These are phyloP conservation scores for Lipophrys pholis DNA, from an alignment of 2,113 vertebrate species.

Conservation along the genomic window DNA sequence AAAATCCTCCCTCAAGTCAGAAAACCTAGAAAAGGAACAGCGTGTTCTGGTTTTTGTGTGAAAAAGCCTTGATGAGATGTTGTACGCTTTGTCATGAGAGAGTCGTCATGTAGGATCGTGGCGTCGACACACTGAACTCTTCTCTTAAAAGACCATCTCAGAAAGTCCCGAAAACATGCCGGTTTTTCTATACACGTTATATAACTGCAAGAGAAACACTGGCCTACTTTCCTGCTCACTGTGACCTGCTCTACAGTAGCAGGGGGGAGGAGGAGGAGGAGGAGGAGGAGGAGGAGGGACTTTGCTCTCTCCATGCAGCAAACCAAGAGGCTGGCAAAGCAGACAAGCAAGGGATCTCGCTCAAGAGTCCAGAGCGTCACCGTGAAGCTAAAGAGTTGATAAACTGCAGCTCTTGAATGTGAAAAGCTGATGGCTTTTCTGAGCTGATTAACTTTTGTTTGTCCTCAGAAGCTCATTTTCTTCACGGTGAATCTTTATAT, in stretches of 20 bases:
- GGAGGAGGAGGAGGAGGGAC: conserved; percentile 25
- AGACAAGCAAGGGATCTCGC: conserved; percentile 49
- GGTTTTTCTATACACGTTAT: conserved; percentile 68
- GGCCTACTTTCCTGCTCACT: conserved; percentile 79
- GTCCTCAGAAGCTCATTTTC: no score
- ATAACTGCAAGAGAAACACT: conserved; percentile 78
- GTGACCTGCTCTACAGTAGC: conserved; percentile 76
- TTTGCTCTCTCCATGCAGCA: conserved; percentile 53
- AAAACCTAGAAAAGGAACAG: conserved; percentile 53
- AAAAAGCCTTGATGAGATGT: conserved; percentile 1
- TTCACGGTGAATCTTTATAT: no score
- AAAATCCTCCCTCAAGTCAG: neutral
- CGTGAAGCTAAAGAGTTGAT: neutral
- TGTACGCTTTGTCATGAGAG: neutral
- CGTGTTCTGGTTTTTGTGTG: conserved; percentile 36
- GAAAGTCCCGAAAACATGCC: conserved; percentile 42
- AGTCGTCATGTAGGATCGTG: neutral
- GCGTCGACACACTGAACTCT: neutral
- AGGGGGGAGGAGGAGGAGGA: conserved; percentile 44
- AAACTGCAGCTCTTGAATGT: neutral
- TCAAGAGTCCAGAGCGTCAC: conserved; percentile 6
- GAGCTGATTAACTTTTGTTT: neutral
- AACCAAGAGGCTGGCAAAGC: conserved; percentile 35
- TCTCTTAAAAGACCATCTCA: neutral
- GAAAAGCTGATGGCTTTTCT: neutral